Evolutionary conservation across 2,888 invertebrate genomes (phyloP).

Genomic region (Bellardia pandia): DNA sequence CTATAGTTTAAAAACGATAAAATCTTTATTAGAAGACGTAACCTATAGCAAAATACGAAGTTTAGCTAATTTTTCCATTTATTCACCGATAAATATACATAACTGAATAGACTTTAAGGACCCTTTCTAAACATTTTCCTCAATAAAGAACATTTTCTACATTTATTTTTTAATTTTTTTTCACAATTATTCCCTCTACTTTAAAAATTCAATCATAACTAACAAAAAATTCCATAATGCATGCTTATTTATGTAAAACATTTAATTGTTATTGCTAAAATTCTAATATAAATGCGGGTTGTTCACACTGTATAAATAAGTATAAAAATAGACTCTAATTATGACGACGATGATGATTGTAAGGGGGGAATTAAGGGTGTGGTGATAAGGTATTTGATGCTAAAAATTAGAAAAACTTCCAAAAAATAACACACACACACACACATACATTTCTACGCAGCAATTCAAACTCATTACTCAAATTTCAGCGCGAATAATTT

Average conservation of each 20-base stretch:
- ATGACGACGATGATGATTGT: constrained; percentile 24
- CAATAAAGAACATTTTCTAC: no score
- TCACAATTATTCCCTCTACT: no score
- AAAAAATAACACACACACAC: constrained; percentile 12
- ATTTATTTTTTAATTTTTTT: no score
- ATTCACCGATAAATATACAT: no score
- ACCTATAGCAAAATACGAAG: no score
- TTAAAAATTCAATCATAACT: neutral
- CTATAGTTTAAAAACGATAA: no score
- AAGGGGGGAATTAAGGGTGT: neutral
- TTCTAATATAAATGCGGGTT: neutral
- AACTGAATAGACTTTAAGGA: no score
- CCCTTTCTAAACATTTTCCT: no score
- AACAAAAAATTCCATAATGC: neutral
- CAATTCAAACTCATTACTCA: constrained; percentile 69
- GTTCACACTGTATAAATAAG: neutral
- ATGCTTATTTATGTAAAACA: neutral
- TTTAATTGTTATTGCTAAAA: constrained; percentile 7
- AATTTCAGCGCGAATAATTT: constrained; percentile 64
- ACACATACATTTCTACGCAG: neutral
- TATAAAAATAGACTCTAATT: constrained; percentile 23
- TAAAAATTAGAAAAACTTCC: constrained; percentile 34
- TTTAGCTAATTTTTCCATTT: no score
- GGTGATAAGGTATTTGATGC: constrained; percentile 22
- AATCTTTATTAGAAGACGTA: no score